Evolutionary conservation across 2,888 invertebrate genomes (phyloP).

Genomic region (Meandrusa payeni): DNA sequence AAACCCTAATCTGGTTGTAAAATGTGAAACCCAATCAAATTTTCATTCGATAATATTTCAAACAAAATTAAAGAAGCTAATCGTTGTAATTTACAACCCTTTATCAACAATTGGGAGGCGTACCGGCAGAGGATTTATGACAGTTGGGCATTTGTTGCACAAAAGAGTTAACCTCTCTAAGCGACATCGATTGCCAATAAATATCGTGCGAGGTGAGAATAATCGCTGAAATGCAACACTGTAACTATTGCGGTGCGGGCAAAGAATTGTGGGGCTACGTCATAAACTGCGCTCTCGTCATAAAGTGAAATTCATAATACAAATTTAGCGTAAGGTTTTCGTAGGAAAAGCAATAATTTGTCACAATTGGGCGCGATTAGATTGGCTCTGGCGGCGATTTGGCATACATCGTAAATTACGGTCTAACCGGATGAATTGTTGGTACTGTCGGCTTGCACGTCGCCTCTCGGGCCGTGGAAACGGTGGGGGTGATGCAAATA

Average conservation of each 20-base stretch:
- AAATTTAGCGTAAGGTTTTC: slow-evolving; percentile 70
- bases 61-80: slow-evolving; percentile 62
- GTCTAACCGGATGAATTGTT: slow-evolving; percentile 56
- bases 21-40: slow-evolving; percentile 54
- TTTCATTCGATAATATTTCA: slow-evolving; percentile 59
- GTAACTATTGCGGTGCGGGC: slow-evolving; percentile 44
- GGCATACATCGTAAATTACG: slow-evolving; percentile 77
- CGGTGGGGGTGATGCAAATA: slow-evolving; percentile 63
- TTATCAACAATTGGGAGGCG: slow-evolving; percentile 65
- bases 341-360: slow-evolving; percentile 79
- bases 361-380: slow-evolving; percentile 79
- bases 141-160: slow-evolving; percentile 50
- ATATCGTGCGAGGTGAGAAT: slow-evolving; percentile 64
- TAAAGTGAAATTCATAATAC: slow-evolving; percentile 68
- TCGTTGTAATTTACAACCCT: slow-evolving; percentile 71
- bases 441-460: slow-evolving; percentile 43
- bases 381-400: slow-evolving; percentile 75
- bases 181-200: slow-evolving; percentile 76
- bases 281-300: slow-evolving; percentile 49
- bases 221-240: slow-evolving; percentile 64
- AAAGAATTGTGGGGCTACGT: slow-evolving; percentile 48
- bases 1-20: slow-evolving; percentile 55
- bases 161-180: slow-evolving; percentile 70
- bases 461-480: slow-evolving; percentile 31
- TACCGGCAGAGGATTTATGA: slow-evolving; percentile 64